Evolutionary conservation across 2,113 vertebrate species (phyloP), one percentile per base, ranked within the genome.

Genomic region (Nesogale talazaci): DNA sequence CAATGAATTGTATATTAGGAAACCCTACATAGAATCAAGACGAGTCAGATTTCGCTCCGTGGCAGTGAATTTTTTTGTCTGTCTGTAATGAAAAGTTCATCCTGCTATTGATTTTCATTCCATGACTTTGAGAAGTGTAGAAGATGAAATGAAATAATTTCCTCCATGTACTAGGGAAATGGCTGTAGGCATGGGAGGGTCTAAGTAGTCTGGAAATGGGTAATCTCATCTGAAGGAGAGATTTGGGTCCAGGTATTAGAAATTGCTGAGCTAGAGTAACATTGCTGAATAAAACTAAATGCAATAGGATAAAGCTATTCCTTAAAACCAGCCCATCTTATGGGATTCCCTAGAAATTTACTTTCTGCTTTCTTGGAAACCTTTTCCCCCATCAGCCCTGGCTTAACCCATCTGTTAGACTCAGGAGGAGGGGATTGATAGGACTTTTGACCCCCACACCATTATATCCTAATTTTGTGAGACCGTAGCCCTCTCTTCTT

Each of bases 221-320:
- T 83, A 92, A 78, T 92, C 90, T 77, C 40, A 56, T 86, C 80
- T 91, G 56, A 19, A 69, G 81, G 34, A 77, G 59, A 94, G 85
- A 90, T 56, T 86, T 75, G 56, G 46, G n/a, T 87, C 25, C 7
- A 7, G 65, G 38, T 67, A 67, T 94, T 90, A 85, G 89, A 91
- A 89, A 86, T 93, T 76, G 69, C 69, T 86, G 46, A 92, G 31
- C 63, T 31, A 70, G n/a, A 80, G 25, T 52, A 65, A 67, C 79
- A 70, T 91, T 72, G 74, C 67, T 74, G 72, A 81, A 91, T 81
- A 86, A 92, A 93, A 38, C 79, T 76, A 94, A 92, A 61, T n/a
- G 29, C 46, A 63, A 3, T 57, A 69, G 74, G 46, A 38, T 27
- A 89, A 95, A 76, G 83, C 67, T 67, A 27, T 91, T 93, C 80